Evolutionary conservation across 2,888 invertebrate species (phyloP), one percentile per base, ranked within the genome.

Genomic region (Strigamia transsilvanica): DNA sequence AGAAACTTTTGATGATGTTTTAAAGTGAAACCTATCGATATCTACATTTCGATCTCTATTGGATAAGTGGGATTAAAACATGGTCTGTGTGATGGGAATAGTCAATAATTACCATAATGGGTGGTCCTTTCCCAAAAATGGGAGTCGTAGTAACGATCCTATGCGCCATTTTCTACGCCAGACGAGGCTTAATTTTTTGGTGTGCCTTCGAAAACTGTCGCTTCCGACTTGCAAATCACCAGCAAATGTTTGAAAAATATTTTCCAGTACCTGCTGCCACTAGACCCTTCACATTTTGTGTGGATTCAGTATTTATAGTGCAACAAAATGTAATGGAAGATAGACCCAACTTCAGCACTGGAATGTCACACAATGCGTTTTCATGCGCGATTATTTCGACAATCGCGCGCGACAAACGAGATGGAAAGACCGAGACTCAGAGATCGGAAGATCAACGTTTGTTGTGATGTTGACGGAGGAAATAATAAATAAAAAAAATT

Each of bases 231-330:
- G 34, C 38, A 80, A 41, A 80, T 46, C 46, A 80, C 46, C 46
- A 80, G 41, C 46, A 80, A 46, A 80, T 34, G 46, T 46, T 80
- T 46, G 18, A 80, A 80, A 80, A 27, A 80, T 80, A 46, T 46
- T 80, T 80, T 80, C 46, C 80, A 80, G 42, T 92, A 98, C 98
- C 94, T 97, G 97, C 97, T 97, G 97, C 94, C 97, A n/a, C 97
- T 97, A 98, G 97, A 97, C 97, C 96, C 94, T 96, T 94, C 94
- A 96, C 97, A 97, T 97, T 97, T 94, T 97, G 95, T 94, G 94
- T 95, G 94, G 95, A 94, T 95, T 95, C 97, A 97, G 97, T 96
- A 96, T 97, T 97, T 97, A 97, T 98, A 97, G 87, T 89, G 88
- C 86, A 86, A 84, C 85, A 84, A 51, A 82, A 84, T 80, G 80